Evolutionary conservation across 2,113 vertebrate genomes (phyloP), one percentile per base, ranked within the genome.

Genomic region (Suricata suricatta): DNA sequence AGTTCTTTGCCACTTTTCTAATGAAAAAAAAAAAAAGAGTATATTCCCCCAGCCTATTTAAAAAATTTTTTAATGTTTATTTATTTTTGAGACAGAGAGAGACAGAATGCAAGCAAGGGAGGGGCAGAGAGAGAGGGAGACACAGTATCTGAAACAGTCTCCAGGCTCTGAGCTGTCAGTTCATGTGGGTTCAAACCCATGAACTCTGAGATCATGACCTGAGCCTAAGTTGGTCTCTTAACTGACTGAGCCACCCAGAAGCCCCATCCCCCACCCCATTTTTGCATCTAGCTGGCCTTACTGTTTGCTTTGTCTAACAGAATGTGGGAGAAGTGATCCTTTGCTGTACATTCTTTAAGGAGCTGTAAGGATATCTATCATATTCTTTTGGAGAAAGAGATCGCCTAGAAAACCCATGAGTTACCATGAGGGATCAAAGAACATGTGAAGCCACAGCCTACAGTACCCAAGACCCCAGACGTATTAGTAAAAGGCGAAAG

Each of bases 391-490:
- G 12, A 83, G 27, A 41, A 5, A 82, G 6, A 57, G 15, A 13
- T 8, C 9, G 54, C 6, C 33, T 7, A 50, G 4, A 60, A 4
- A 91, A 33, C 5, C 3, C 31, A 19, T 25, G 23, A 93, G 21
- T 63, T 0, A 14, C 0, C 1, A 2, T 6, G 7, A 91, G 5
- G 31, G 74, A 5, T 0, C 2, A 82, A 31, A 80, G 10, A 66
- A 29, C 12, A 57, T 1, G 3, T 29, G 2, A 3, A 76, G 2
- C 11, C 17, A 7, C 29, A 83, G 27, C 2, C n/a, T 79, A 4
- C 0, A 38, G 50, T 80, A 16, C n/a, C 3, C 1, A 80, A 47
- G 14, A 3, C 1, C 14, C 0, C 12, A 14, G 23, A n/a, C 5
- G 33, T 2, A 0, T 27, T 16, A 84, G 29, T n/a, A n/a, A n/a